Percentiles rank a stretch among this genome's conserved stretches.
phyloP scores from a whole-genome alignment of 2,888 invertebrate species.

The Luperina nickerlii region DNA sequence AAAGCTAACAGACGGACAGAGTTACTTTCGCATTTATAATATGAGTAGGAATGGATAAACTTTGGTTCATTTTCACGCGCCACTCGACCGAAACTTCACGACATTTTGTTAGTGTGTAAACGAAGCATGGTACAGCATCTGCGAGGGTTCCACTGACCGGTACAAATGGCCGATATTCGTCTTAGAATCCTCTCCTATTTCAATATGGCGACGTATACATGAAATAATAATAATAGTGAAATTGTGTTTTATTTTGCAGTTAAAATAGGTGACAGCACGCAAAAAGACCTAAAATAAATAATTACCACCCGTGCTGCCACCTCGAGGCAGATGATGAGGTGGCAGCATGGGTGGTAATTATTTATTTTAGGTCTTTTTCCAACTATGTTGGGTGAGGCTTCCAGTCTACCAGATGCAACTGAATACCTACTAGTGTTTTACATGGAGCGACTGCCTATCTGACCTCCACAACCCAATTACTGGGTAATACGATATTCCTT shows the following conservation, averaged over 20 bases:
- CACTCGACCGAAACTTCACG: constrained; percentile 14
- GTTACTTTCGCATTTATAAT: neutral
- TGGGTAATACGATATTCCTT: too few species aligned
- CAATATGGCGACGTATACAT: constrained; percentile 67
- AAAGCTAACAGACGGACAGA: neutral
- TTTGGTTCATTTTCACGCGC: neutral
- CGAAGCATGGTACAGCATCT: constrained; percentile 69
- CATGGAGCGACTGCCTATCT: too few species aligned
- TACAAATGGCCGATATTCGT: constrained; percentile 80
- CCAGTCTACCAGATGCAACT: too few species aligned
- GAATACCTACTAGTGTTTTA: too few species aligned
- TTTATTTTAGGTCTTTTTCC: too few species aligned
- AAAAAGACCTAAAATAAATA: too few species aligned
- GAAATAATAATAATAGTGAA: neutral
- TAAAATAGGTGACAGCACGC: too few species aligned
- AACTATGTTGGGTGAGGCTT: too few species aligned
- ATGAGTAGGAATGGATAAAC: neutral
- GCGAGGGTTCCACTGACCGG: constrained; percentile 73
- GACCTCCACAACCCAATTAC: too few species aligned
- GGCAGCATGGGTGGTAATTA: neutral
- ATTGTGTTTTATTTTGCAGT: neutral
- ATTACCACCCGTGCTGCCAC: too few species aligned
- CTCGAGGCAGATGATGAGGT: too few species aligned
- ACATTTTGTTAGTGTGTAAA: constrained; percentile 31
- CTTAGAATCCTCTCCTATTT: constrained; percentile 77